A percentile compares a stretch with the other conserved stretches of the same genome.
phyloP scores from a whole-genome alignment of 64 coral and sea anemone genomes.

The Actinia equina region DNA sequence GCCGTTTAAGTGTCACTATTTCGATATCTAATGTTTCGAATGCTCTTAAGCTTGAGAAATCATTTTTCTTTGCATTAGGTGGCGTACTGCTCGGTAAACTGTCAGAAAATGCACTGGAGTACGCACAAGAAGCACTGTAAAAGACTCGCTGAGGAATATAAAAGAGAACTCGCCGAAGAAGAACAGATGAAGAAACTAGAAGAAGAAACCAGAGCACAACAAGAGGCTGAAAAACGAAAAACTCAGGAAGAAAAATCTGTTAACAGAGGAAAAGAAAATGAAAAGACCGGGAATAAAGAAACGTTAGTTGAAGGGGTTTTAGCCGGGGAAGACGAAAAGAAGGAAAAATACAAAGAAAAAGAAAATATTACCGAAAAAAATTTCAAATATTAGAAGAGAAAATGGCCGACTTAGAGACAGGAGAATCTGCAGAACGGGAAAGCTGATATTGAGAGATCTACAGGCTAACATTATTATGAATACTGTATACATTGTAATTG shows the following conservation, averaged over 20 bases:
- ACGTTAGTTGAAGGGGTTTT: neutral
- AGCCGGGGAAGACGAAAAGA: neutral
- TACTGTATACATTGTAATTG: too few species aligned
- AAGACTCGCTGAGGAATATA: constrained; percentile 52
- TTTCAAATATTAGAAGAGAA: neutral
- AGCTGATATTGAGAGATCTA: neutral
- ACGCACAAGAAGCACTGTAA: constrained; percentile 95
- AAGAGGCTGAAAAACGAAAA: constrained; percentile 3
- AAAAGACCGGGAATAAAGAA: neutral
- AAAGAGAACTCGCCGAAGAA: constrained; percentile 39
- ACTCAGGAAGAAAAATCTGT: neutral
- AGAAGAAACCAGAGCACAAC: constrained; percentile 5
- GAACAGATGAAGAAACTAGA: constrained; percentile 50
- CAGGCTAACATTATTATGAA: too few species aligned
- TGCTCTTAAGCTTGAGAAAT: neutral
- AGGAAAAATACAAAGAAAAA: neutral
- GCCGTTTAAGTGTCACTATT: too few species aligned
- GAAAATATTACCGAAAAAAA: neutral
- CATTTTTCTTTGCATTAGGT: constrained; percentile 39
- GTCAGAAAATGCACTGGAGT: constrained; percentile 93
- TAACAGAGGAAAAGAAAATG: neutral
- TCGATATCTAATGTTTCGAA: neutral
- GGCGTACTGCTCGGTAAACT: constrained; percentile 77
- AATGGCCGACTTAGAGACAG: neutral
- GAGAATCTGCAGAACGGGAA: neutral